Percentiles rank a stretch among this genome's conserved stretches.
Evolutionary conservation across 2,113 vertebrate genomes (phyloP).

Genomic region (Lepus americanus): DNA sequence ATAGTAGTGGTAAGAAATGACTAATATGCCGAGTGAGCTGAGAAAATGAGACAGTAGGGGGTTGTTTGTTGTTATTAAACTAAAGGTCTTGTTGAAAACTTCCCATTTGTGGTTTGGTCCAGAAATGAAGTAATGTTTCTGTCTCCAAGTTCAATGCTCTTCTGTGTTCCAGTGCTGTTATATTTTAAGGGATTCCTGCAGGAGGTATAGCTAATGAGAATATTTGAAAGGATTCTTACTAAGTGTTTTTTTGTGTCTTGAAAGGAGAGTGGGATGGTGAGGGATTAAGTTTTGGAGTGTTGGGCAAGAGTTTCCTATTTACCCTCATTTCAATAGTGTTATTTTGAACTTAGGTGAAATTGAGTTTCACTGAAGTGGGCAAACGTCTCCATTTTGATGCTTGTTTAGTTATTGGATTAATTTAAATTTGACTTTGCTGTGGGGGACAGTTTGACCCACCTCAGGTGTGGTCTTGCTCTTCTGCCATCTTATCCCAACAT

Average conservation of each 20-base stretch:
- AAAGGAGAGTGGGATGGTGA: constrained; percentile 8
- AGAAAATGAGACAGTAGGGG: constrained; percentile 33
- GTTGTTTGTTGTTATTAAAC: constrained; percentile 50
- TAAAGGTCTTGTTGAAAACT: constrained; percentile 35
- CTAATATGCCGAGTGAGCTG: constrained; percentile 17
- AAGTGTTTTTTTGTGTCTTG: constrained; percentile 27
- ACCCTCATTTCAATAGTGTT: constrained; percentile 30
- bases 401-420: constrained; percentile 28
- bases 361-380: not conserved
- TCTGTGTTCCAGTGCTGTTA: constrained; percentile 43
- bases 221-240: constrained; percentile 35
- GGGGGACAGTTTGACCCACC: not conserved
- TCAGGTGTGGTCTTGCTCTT: not conserved
- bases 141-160: constrained; percentile 2
- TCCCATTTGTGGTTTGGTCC: constrained; percentile 62
- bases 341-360: constrained; percentile 62
- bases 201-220: constrained; percentile 36
- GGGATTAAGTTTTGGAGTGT: constrained; percentile 2
- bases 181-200: constrained; percentile 34
- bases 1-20: not conserved
- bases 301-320: constrained; percentile 20
- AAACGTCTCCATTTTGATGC: constrained; percentile 9
- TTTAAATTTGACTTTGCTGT: constrained; percentile 1
- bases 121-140: constrained; percentile 43
- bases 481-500: not conserved